phyloP scores from a whole-genome alignment of 2,888 invertebrate species.

The Caenorhabditis sp. region DNA sequence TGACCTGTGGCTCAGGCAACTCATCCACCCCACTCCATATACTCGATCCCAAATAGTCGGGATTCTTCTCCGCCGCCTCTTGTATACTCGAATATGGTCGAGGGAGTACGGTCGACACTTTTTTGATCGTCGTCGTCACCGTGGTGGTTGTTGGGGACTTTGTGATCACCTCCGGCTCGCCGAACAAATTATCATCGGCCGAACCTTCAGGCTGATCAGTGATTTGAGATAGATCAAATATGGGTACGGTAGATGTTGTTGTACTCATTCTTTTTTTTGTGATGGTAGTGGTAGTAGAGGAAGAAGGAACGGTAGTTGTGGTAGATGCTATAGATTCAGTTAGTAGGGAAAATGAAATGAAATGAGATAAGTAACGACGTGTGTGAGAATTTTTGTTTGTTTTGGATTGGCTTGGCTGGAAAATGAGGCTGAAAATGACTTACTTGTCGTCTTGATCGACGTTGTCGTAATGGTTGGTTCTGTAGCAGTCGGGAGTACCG shows the following conservation, averaged over 20 bases:
- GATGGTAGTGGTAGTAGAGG: not conserved
- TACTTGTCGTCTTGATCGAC: constrained; percentile 9
- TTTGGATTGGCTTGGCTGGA: no score
- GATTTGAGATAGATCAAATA: constrained; percentile 40
- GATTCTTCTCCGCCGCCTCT: constrained; percentile 54
- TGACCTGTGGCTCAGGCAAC: constrained; percentile 50
- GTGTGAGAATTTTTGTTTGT: not conserved
- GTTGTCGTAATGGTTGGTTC: constrained; percentile 3
- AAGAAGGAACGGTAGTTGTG: constrained; percentile 1
- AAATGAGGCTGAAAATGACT: not conserved
- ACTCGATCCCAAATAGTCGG: constrained; percentile 53
- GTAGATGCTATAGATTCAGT: not conserved
- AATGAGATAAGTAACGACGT: not conserved
- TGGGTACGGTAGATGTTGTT: constrained; percentile 37
- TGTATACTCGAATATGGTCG: constrained; percentile 55
- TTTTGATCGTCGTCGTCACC: constrained; percentile 33
- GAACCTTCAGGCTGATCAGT: constrained; percentile 41
- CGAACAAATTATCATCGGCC: constrained; percentile 42
- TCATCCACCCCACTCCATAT: constrained; percentile 49
- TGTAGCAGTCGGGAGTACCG: constrained; percentile 54
- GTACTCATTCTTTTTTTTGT: constrained; percentile 5
- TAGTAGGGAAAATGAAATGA: not conserved
- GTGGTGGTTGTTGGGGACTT: constrained; percentile 26
- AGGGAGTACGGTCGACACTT: constrained; percentile 45
- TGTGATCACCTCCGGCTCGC: not conserved